A percentile compares a stretch with the other conserved stretches of the same genome.
Evolutionary conservation across 2,113 vertebrate species (phyloP).

Genomic region (Rallus limicola): DNA sequence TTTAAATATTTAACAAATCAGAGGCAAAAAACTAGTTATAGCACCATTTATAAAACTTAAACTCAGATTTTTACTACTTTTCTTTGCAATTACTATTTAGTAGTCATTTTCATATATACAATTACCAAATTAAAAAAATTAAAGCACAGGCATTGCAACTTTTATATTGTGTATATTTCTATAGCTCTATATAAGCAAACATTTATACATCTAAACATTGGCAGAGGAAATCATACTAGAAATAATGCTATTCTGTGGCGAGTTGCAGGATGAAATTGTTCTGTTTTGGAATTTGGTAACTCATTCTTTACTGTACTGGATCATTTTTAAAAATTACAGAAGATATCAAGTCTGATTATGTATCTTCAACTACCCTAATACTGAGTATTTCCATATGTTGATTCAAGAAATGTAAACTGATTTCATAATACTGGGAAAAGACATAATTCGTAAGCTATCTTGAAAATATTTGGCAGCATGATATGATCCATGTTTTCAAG

Average conservation of each 20-base stretch:
- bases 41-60: background rate
- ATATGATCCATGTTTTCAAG: background rate
- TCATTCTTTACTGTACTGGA: background rate
- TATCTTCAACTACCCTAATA: background rate
- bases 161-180: background rate
- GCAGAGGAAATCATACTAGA: background rate
- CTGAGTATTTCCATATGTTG: background rate
- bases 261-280: background rate
- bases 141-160: background rate
- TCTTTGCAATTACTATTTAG: background rate
- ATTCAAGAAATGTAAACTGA: conserved; percentile 18
- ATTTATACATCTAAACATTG: background rate
- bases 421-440: conserved; percentile 6
- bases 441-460: background rate
- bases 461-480: background rate
- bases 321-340: background rate
- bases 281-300: background rate
- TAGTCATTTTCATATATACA: background rate
- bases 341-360: background rate
- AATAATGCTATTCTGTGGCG: background rate
- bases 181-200: background rate
- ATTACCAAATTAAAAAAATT: background rate
- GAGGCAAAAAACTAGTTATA: background rate
- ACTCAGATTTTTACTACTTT: background rate
- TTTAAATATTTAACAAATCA: background rate